Conservation (phyloP, 2,888 invertebrate genomes). For the Azorinus chamasolen region DNA sequence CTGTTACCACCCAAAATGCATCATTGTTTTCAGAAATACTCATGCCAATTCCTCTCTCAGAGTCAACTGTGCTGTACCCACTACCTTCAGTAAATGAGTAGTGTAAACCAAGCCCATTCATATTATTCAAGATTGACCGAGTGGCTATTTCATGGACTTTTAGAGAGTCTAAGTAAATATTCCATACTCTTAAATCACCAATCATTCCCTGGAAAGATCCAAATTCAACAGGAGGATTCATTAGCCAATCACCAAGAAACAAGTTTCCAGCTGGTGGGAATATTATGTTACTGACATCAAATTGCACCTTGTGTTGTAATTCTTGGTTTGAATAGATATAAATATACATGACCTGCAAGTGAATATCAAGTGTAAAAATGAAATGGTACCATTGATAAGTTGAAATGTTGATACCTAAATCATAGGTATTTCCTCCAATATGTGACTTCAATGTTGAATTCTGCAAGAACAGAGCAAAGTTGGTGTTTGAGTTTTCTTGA, state of each 20-base stretch:
- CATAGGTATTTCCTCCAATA: slow-evolving; percentile 31
- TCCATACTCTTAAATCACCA: slow-evolving; percentile 69
- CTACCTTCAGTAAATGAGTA: slow-evolving; percentile 50
- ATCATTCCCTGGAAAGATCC: slow-evolving; percentile 37
- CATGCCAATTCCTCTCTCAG: slow-evolving; percentile 30
- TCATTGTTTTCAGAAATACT: slow-evolving; percentile 18
- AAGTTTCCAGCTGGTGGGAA: slow-evolving; percentile 55
- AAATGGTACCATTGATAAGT: slow-evolving; percentile 60
- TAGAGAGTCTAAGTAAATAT: slow-evolving; percentile 38
- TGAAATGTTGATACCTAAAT: slow-evolving; percentile 29
- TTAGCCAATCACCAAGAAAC: slow-evolving; percentile 61
- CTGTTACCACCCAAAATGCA: slow-evolving; percentile 43
- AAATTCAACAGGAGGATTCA: slow-evolving; percentile 45
- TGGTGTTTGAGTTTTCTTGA: slow-evolving; percentile 27
- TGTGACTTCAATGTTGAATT: slow-evolving; percentile 28
- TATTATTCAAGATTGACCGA: slow-evolving; percentile 5
- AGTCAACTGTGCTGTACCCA: slow-evolving; percentile 43
- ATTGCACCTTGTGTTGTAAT: background rate
- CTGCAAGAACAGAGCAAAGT: slow-evolving; percentile 52
- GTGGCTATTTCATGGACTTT: slow-evolving; percentile 24
- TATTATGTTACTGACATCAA: background rate
- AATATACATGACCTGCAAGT: background rate
- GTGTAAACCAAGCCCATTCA: slow-evolving; percentile 29
- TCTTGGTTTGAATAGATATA: slow-evolving; percentile 3
- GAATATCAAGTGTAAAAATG: slow-evolving; percentile 48